phyloP scores from a whole-genome alignment of 2,888 invertebrate species.

The Macrosoma leucophasiata region DNA sequence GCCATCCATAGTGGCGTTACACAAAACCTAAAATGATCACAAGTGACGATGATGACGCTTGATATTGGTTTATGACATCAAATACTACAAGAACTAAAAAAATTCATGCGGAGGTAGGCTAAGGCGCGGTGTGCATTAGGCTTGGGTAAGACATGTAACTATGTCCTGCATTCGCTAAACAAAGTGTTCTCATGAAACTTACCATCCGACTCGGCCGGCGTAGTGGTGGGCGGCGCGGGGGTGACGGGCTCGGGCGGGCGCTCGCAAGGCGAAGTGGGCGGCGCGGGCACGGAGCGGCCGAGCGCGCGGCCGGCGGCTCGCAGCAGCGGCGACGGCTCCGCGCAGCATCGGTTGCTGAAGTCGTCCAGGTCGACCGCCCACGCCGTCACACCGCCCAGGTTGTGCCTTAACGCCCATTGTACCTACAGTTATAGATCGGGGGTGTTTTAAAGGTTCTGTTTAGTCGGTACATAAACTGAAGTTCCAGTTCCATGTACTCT shows the following conservation, averaged over 20 bases:
- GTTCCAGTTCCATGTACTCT: too few relatives aligned
- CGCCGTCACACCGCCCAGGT: slow-evolving; percentile 87
- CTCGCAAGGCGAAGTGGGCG: slow-evolving; percentile 76
- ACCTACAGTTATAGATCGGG: slow-evolving; percentile 65
- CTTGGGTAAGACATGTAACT: too few relatives aligned
- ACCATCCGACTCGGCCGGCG: slow-evolving; percentile 62
- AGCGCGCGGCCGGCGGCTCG: slow-evolving; percentile 86
- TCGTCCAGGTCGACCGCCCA: slow-evolving; percentile 95
- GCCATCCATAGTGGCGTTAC: too few relatives aligned
- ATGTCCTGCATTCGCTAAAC: too few relatives aligned
- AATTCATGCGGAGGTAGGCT: too few relatives aligned
- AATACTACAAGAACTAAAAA: too few relatives aligned
- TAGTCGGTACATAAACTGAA: too few relatives aligned
- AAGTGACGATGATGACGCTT: too few relatives aligned
- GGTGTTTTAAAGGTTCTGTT: too few relatives aligned
- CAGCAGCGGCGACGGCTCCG: slow-evolving; percentile 85
- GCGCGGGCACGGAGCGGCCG: slow-evolving; percentile 72
- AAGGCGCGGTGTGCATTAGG: too few relatives aligned
- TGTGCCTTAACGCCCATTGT: slow-evolving; percentile 81
- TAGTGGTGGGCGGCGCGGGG: slow-evolving; percentile 84
- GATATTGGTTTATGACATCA: too few relatives aligned
- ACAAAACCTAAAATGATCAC: too few relatives aligned
- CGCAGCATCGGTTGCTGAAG: slow-evolving; percentile 89
- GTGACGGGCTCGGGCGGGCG: slow-evolving; percentile 84
- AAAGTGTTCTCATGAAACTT: slow-evolving; percentile 8